Evolutionary conservation across 1,140 invertebrate genomes (phyloP).

Genomic region (Pogonus chalceus): DNA sequence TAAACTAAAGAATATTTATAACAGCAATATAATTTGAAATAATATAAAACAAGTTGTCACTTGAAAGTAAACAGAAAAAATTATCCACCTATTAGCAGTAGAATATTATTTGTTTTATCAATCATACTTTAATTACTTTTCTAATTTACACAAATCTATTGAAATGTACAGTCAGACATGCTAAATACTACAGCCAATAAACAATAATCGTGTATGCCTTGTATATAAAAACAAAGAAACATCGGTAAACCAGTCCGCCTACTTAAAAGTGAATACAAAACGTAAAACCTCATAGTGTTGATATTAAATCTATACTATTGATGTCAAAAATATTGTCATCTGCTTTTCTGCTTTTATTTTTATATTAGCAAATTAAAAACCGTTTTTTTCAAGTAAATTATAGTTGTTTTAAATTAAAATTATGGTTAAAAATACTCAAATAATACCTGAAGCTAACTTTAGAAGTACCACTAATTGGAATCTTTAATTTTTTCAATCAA

Average conservation of each 20-base stretch:
- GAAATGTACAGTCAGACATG: background rate
- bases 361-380: too few relatives aligned
- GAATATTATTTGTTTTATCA: background rate
- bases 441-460: too few relatives aligned
- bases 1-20: background rate
- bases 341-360: too few relatives aligned
- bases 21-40: too few relatives aligned
- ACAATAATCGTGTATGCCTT: background rate
- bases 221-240: background rate
- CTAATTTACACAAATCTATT: background rate
- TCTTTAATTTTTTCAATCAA: too few relatives aligned
- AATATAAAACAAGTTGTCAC: too few relatives aligned
- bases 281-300: background rate
- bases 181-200: background rate
- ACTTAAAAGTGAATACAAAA: background rate
- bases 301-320: background rate
- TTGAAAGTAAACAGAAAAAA: too few relatives aligned
- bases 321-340: background rate
- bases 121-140: background rate
- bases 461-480: too few relatives aligned
- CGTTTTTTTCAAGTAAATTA: too few relatives aligned
- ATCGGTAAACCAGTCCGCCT: constrained; percentile 4
- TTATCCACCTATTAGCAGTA: too few relatives aligned
- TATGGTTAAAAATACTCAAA: too few relatives aligned
- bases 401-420: too few relatives aligned